Base-by-base conservation (phyloP, 2,113 vertebrate species). In the Macrotis lagotis region DNA sequence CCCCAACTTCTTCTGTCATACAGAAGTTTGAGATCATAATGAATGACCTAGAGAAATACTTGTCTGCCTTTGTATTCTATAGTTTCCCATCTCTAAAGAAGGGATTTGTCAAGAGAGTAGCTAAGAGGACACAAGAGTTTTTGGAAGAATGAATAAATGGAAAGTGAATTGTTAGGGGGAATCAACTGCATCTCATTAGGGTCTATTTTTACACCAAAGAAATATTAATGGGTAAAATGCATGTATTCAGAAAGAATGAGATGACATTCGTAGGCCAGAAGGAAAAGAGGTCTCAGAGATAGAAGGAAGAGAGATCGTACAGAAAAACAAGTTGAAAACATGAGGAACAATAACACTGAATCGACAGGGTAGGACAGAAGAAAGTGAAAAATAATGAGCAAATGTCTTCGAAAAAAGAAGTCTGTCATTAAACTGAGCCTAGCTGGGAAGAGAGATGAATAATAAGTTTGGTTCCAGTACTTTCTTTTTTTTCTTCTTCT, bases 351-450 rank as follows among this genome's bases (percentile, higher is more conserved):
- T 96, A 91, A 91, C 8, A 53, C 26, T 22, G 24, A 94, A 74
- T 90, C 92, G 91, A 94, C 91, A 97, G 49, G 88, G 88, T 98
- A 97, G 91, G 90, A 92, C 37, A 95, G 44, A 74, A 96, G 91
- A 95, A 96, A 97, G 53, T 88, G n/a, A 97, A 96, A 97, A 98
- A 96, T 96, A 97, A 96, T 28, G 25, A 91, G 91, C 94, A 92
- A 94, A 31, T 88, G 59, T 9, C 51, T 88, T 93, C 59, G n/a
- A 83, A 55, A 96, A 95, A 95, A 97, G 92, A 96, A 97, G 66
- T 66, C 92, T 97, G 44, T 94, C 97, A 91, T 98, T 98, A 97
- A 97, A 92, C 50, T 26, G 94, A 96, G 89, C 47, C 92, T 95
- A 95, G 90, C 89, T 92, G 49, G 8, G 96, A 97, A 92, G 59